These are phyloP conservation scores for Agrenia bidenticulata DNA, from an alignment of 2,888 invertebrate species.

Conservation along the genomic window DNA sequence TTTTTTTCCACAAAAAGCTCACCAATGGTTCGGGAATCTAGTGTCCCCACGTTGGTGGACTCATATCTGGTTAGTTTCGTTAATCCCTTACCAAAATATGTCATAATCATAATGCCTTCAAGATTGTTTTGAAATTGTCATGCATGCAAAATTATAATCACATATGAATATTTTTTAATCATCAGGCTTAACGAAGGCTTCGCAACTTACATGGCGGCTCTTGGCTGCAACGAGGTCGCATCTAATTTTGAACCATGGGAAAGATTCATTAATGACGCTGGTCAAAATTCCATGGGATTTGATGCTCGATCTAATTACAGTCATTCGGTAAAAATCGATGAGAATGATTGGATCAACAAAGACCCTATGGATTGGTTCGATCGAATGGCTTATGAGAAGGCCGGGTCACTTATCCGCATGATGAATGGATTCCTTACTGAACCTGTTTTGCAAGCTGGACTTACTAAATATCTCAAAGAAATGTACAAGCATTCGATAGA, in stretches of 20 bases:
- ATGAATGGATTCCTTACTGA: constrained; percentile 41
- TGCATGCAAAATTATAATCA: too few relatives aligned
- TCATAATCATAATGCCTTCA: too few relatives aligned
- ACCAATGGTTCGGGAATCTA: constrained; percentile 45
- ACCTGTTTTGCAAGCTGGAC: constrained; percentile 22
- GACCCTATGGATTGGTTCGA: constrained; percentile 41
- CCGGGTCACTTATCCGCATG: constrained; percentile 45
- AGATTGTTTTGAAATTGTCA: too few relatives aligned
- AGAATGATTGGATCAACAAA: constrained; percentile 29
- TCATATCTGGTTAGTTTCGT: constrained; percentile 37
- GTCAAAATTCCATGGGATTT: constrained; percentile 40
- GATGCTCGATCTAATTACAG: constrained; percentile 39
- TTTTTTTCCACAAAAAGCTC: constrained; percentile 24
- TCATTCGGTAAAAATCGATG: constrained; percentile 44
- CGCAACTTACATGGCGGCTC: constrained; percentile 38
- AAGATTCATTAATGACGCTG: constrained; percentile 38
- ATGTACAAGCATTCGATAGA: too few relatives aligned
- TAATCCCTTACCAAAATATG: too few relatives aligned
- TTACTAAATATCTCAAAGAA: constrained; percentile 29
- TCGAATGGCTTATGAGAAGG: constrained; percentile 45
- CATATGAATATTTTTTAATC: too few relatives aligned
- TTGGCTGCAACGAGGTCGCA: constrained; percentile 30
- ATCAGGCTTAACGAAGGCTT: constrained; percentile 38
- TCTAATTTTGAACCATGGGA: constrained; percentile 42
- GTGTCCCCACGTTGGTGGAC: constrained; percentile 40